phyloP scores from a whole-genome alignment of 2,113 vertebrate genomes.

The Recurvirostra avosetta region DNA sequence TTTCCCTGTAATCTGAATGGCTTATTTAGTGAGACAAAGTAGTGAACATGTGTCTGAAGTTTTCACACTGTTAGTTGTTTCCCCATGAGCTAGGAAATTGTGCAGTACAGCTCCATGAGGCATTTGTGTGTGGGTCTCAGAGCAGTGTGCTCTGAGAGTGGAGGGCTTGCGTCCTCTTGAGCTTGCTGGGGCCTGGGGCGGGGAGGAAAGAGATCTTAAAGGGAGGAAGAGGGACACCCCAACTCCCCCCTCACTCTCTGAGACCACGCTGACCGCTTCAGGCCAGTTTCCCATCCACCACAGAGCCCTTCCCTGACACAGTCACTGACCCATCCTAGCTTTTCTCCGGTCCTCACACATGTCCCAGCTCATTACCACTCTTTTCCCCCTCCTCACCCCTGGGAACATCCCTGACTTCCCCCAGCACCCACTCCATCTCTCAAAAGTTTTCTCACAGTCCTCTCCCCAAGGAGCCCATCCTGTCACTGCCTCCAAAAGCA shows the following conservation, averaged over 20 bases:
- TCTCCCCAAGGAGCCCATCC: neutral
- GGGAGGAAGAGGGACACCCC: neutral
- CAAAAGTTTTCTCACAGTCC: neutral
- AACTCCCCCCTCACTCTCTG: neutral
- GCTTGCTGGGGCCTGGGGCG: neutral
- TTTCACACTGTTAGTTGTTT: neutral
- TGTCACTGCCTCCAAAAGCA: neutral
- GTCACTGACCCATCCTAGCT: neutral
- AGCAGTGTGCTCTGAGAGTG: neutral
- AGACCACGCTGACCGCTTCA: neutral
- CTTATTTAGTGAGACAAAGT: neutral
- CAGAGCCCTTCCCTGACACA: neutral
- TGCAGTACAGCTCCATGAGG: neutral
- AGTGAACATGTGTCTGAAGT: neutral
- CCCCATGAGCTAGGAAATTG: neutral
- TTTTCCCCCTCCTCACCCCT: fast-evolving
- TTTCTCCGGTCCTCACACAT: neutral
- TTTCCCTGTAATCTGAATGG: neutral
- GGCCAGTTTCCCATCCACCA: neutral
- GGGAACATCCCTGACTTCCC: neutral
- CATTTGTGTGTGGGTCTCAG: fast-evolving
- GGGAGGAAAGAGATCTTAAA: neutral
- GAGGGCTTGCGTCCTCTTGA: neutral
- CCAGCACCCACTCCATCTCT: neutral
- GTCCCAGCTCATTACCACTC: neutral